Evolutionary conservation across 2,113 vertebrate genomes (phyloP).

Genomic region (Ochotona curzoniae): DNA sequence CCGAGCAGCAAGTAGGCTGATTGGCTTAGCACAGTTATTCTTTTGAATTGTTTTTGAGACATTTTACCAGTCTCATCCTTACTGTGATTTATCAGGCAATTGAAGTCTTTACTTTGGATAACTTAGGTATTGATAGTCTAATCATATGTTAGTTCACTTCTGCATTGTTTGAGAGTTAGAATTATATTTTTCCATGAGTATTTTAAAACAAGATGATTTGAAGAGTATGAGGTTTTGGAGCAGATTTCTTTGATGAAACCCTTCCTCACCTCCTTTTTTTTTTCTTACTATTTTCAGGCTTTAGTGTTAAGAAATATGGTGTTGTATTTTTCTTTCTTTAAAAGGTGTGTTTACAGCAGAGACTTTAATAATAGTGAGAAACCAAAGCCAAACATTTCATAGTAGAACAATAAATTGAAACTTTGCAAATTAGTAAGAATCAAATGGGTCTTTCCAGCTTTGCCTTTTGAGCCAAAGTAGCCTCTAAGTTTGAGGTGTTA

Average conservation of each 20-base stretch:
- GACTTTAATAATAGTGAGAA: constrained; percentile 16
- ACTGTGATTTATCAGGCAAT: background rate
- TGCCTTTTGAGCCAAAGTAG: background rate
- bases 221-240: background rate
- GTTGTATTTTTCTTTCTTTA: background rate
- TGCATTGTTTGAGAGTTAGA: background rate
- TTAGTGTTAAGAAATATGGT: constrained; percentile 18
- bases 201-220: constrained; percentile 29
- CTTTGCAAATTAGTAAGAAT: background rate
- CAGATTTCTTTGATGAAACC: background rate
- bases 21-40: background rate
- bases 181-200: background rate
- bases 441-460: background rate
- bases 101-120: background rate
- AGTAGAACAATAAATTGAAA: constrained; percentile 6
- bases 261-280: too few relatives aligned
- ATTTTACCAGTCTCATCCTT: too few relatives aligned
- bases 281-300: constrained; percentile 6
- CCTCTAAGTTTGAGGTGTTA: background rate
- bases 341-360: background rate
- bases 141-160: background rate
- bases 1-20: too few relatives aligned
- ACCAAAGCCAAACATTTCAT: background rate
- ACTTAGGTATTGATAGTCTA: background rate
- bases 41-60: background rate